Base-by-base conservation (phyloP, 2,797 vertebrate genomes). In the Heteromormyrus szaboi region DNA sequence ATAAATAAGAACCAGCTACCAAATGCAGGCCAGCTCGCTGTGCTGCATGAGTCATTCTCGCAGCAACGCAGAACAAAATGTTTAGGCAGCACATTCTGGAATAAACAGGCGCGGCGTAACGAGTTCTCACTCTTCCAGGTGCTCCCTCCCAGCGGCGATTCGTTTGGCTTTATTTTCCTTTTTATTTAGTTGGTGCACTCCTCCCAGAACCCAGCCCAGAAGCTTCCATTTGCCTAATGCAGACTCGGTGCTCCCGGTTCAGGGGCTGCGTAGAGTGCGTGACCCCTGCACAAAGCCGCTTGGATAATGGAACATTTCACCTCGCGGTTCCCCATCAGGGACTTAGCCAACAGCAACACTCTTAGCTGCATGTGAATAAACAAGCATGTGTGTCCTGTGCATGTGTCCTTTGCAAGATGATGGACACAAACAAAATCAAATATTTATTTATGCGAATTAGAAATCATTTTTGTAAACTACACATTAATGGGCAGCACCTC, bases 41-140 rank as follows among this genome's bases (percentile, higher is more conserved):
- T 46, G 62, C 79, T 76, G 87, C 89, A 87, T 91, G 90, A 91
- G 48, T 90, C 89, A 90, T 79, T 88, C 89, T 53, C 89, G 85
- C 87, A 88, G 85, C 68, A 62, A 87, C 88, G 9, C 91, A 91
- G 90, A 87, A 68, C 87, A 87, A 90, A 89, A 88, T 88, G 90
- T 90, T 91, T 90, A 89, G 88, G 79, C 88, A 91, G 89, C 81
- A 85, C 85, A 88, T 87, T 53, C 68, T 25, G 29, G 54, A 76
- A 88, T 41, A 88, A 76, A 41, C 85, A 85, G 12, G 17, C 54
- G 9, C 3, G 7, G 33, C 11, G 2, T n/a, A 51, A 5, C 25
- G 3, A n/a, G 37, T 0, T 11, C 22, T 59, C 51, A 2, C 22
- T 59, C 51, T 41, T 46, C 29, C 59, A 50, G 51, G 83, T 46